Base-by-base conservation (phyloP, 2,113 vertebrate genomes). In the Polypterus senegalus region DNA sequence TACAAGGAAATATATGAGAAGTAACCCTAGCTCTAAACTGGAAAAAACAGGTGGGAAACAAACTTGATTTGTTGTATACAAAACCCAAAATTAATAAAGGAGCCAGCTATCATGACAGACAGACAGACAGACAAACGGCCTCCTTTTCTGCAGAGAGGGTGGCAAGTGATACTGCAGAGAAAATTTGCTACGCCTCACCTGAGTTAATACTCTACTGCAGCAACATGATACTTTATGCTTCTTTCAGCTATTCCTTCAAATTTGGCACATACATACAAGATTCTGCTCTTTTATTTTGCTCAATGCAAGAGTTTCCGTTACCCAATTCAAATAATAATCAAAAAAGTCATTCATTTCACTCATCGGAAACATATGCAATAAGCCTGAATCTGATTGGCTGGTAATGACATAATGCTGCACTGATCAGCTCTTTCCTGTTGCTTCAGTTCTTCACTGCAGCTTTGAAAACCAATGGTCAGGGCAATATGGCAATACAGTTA, bases 141-240 rank as follows among this genome's bases (percentile, higher is more conserved):
- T 27, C 27, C 27, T 27, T 27, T 27, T 27, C 27, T 27, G 27
- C 27, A 27, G 27, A 27, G 27, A 27, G 27, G 27, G 27, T 27
- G 27, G 27, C 27, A 27, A 27, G 27, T 27, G 27, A 27, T 27
- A 27, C 27, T 27, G 27, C 27, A 27, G 27, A 27, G 27, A 27
- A 27, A 27, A 27, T 27, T 27, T 27, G 27, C 27, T 27, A 27
- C 27, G 27, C 27, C 27, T 27, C 27, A 27, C 27, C 27, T 27
- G 27, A 27, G 27, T 27, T 27, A 27, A 27, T 27, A 2, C 27
- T 11, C 51, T 56, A 47, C 43, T 47, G 64, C 62, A 46, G 27
- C 53, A 44, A 64, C 61, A 58, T 60, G 62, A 48, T 46, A 10
- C 51, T 6, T 66, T 74, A 58, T 64, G 27, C 10, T 10, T 27